Percentiles rank a stretch among this genome's conserved stretches.
These are phyloP conservation scores for Cotesia typhae DNA, from an alignment of 1,140 invertebrate species.

Conservation along the genomic window DNA sequence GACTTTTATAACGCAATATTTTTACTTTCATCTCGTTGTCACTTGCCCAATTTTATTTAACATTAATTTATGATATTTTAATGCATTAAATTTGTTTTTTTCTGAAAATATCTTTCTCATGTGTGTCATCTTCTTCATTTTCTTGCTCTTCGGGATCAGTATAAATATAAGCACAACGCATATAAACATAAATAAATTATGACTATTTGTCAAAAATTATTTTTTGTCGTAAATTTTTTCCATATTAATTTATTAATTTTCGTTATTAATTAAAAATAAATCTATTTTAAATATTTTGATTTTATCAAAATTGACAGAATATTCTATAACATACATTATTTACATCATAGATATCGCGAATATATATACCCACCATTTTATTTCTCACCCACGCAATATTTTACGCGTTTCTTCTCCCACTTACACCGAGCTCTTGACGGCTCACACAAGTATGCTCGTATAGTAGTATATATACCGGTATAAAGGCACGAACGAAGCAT, in stretches of 20 bases:
- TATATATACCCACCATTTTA: constrained; percentile 57
- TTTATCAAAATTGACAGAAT: too few species aligned
- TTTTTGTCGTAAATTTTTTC: too few species aligned
- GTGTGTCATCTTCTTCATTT: too few species aligned
- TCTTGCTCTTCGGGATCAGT: not conserved
- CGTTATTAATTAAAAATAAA: too few species aligned
- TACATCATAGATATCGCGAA: constrained; percentile 6
- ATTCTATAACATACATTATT: not conserved
- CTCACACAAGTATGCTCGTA: constrained; percentile 27
- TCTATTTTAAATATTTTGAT: too few species aligned
- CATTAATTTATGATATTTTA: too few species aligned
- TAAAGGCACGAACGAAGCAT: constrained; percentile 45
- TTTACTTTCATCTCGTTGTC: not conserved
- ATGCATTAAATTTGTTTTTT: too few species aligned
- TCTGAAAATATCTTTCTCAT: too few species aligned
- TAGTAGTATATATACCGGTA: constrained; percentile 15
- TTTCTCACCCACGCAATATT: constrained; percentile 61
- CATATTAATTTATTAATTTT: too few species aligned
- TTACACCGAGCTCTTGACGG: constrained; percentile 27
- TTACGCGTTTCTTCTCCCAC: constrained; percentile 48
- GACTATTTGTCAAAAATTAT: too few species aligned
- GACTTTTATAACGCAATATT: constrained; percentile 9
- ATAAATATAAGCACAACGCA: not conserved
- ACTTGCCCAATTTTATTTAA: too few species aligned
- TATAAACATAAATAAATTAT: too few species aligned